Base-by-base conservation (phyloP, 35 echinoderm and acorn worm genomes). In the Heliocidaris erythrogramma region DNA sequence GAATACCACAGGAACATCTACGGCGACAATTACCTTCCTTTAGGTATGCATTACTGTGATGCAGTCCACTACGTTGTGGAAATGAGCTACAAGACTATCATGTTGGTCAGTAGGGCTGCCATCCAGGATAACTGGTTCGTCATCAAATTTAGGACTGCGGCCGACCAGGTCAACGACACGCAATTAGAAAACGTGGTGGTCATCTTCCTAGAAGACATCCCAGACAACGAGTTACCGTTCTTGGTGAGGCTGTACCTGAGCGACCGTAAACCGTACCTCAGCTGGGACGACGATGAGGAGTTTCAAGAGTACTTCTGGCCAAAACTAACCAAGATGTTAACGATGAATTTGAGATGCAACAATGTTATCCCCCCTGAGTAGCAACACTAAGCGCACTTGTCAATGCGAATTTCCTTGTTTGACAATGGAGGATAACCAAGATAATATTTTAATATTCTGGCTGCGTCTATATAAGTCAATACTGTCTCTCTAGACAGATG, bases 201-300 rank as follows among this genome's bases (percentile, higher is more conserved):
- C 47, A 48, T 92, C 29, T 92, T 92, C 49, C 49, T 48, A 9
- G 90, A 92, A 27, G 90, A 92, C 49, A 92, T 92, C 30, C 90
- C 42, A 53, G 90, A 92, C 90, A 29, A 92, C 42, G n/a, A 92
- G 17, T 29, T 56, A 17, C 90, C 90, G 13, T 92, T 47, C 48
- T 49, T 92, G 49, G 90, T 92, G 42, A 31, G 90, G 49, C 90
- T 92, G 5, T 92, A 47, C 29, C 90, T 92, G 14, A 92, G 90
- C 52, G 49, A 92, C 12, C 30, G 48, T 56, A 50, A 92, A 56
- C 90, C 90, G 3, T 92, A 56, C 49, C 9, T 92, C 5, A 12
- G n/a, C 10, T 92, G 90, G 90, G 48, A 31, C 0, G 90, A 56
- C 24, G 90, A 52, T 14, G 49, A 56, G 29, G 14, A 27, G 10